Conservation (phyloP, 2,888 invertebrate species). For the Ochropleura plecta region DNA sequence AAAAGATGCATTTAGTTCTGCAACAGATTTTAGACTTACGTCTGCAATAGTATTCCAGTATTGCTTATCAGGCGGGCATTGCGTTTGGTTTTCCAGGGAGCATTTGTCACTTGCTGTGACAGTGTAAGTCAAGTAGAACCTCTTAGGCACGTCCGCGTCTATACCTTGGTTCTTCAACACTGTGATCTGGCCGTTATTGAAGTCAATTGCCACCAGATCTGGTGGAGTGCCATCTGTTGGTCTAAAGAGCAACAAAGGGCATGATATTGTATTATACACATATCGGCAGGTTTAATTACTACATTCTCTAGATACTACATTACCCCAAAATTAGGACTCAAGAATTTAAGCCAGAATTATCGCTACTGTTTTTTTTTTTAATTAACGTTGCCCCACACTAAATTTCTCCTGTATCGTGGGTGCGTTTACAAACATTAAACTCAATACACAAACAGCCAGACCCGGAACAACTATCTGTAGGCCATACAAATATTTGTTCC, state of each 20-base stretch:
- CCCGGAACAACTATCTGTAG: no score
- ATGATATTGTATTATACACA: no score
- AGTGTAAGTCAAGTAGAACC: conserved; percentile 87
- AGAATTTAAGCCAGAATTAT: not conserved
- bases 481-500: no score
- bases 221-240: conserved; percentile 82
- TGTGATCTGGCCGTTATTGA: conserved; percentile 87
- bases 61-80: conserved; percentile 79
- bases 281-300: not conserved
- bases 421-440: no score
- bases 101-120: conserved; percentile 89
- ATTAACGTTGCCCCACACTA: no score
- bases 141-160: conserved; percentile 89
- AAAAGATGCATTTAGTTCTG: not conserved
- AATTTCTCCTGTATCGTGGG: no score
- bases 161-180: conserved; percentile 85
- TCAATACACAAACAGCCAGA: no score
- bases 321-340: not conserved
- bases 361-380: no score
- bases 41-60: conserved; percentile 79
- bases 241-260: conserved; percentile 70
- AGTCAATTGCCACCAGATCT: conserved; percentile 88
- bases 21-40: conserved; percentile 74
- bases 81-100: conserved; percentile 69
- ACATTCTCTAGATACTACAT: not conserved